Base-by-base conservation (phyloP, 2,797 vertebrate genomes). In the Sardinella longiceps region DNA sequence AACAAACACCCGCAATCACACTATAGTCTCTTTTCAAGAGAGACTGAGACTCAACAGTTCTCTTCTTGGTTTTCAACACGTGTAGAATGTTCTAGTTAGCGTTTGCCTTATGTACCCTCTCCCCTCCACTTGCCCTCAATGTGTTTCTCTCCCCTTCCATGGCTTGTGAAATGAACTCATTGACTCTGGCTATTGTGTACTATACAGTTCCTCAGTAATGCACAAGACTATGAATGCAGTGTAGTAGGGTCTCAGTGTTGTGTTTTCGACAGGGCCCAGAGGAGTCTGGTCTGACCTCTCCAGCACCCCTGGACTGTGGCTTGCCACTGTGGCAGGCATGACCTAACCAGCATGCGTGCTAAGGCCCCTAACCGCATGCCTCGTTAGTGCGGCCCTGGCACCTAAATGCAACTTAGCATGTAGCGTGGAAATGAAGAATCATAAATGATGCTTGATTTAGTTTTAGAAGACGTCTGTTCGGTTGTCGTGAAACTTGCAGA, bases 311-410 rank as follows among this genome's bases (percentile, higher is more conserved):
- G 63, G 63, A 18, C 63, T 70, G 63, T 33, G 63, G 63, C 28
- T 70, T 30, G 63, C 63, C 81, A 5, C 77, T 46, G n/a, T 33
- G 4, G 50, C 82, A 30, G 30, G 18, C 84, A 14, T 39, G 63
- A 85, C 20, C 82, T 53, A 84, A 84, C 82, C 50, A 86, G 84
- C 82, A 70, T 80, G 83, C 77, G 56, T 86, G 85, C 82, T 86
- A 81, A 53, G 18, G 37, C 63, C 63, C 63, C 18, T 37, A 82
- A 81, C 84, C 86, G 4, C 81, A 84, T 46, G 15, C 50, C 23
- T 82, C 60, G 18, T 86, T 74, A 82, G 81, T 12, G 30, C 53
- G 39, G 18, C 66, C 66, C n/a, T 37, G n/a, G 81, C 80, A 58
- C 43, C 77, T 1, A 66, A 30, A 66, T 30, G 60, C 25, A 82